These are phyloP conservation scores for Holocentrus rufus DNA, from an alignment of 2,797 vertebrate species.

Conservation along the genomic window DNA sequence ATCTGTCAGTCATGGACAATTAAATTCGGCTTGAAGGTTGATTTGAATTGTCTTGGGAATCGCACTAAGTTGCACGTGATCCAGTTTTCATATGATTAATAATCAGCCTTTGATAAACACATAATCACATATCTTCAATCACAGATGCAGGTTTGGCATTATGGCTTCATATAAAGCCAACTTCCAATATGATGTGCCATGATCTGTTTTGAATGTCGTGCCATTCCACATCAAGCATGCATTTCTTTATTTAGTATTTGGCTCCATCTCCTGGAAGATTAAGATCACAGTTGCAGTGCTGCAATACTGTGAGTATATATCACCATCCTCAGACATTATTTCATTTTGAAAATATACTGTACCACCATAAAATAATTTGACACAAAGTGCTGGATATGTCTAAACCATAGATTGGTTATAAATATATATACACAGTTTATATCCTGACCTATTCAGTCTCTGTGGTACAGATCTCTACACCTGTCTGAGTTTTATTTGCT, in stretches of 20 bases:
- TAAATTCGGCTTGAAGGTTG: background rate
- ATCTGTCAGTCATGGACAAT: slow-evolving; percentile 16
- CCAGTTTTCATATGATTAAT: background rate
- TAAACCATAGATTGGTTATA: background rate
- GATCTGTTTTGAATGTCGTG: rapidly evolving
- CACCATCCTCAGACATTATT: background rate
- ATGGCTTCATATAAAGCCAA: no score
- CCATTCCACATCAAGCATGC: rapidly evolving
- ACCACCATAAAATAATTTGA: background rate
- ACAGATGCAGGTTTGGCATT: no score
- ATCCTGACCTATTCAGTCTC: background rate
- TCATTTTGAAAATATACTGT: background rate
- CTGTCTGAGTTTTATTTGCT: background rate
- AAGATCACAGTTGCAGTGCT: background rate
- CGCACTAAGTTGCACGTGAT: background rate
- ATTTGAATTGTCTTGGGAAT: background rate
- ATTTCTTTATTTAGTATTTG: slow-evolving; percentile 55
- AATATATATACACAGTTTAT: background rate
- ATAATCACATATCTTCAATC: no score
- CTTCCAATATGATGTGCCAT: background rate
- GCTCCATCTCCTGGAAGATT: slow-evolving; percentile 70
- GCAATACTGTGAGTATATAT: background rate
- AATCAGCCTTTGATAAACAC: no score
- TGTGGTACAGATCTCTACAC: background rate
- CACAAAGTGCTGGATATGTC: background rate